Evolutionary conservation across 2,888 invertebrate genomes (phyloP).

Genomic region (Rhagium mordax): DNA sequence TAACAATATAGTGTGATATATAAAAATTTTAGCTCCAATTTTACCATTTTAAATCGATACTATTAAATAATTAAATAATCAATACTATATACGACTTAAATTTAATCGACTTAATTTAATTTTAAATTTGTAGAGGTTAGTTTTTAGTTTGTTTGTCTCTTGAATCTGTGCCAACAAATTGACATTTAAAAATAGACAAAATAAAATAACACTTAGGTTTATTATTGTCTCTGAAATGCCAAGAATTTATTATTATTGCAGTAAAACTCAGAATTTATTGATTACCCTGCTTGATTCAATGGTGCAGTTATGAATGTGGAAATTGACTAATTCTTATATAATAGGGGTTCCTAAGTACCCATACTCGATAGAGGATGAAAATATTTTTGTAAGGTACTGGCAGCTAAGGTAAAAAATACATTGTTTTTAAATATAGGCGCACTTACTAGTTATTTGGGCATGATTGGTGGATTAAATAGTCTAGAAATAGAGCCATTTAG

Average conservation of each 20-base stretch:
- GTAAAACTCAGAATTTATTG: conserved; percentile 35
- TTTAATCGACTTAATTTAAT: conserved; percentile 19
- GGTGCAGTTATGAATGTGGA: conserved; percentile 26
- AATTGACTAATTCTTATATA: conserved; percentile 31
- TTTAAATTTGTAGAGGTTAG: conserved; percentile 40
- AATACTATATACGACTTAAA: neutral
- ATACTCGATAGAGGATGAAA: neutral
- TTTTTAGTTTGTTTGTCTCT: conserved; percentile 38
- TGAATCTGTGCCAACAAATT: conserved; percentile 39
- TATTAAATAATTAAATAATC: conserved; percentile 31
- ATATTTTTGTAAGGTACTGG: conserved; percentile 2
- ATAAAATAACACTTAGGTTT: conserved; percentile 33
- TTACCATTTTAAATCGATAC: conserved; percentile 35
- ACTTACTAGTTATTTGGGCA: neutral
- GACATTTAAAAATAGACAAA: conserved; percentile 36
- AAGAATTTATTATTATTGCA: conserved; percentile 38
- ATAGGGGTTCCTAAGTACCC: neutral
- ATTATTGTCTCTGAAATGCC: conserved; percentile 30
- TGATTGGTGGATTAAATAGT: conserved; percentile 5
- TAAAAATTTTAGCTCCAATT: conserved; percentile 33
- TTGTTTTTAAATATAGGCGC: neutral
- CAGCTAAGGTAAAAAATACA: conserved; percentile 15
- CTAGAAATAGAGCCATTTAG: conserved; percentile 16
- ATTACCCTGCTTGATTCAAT: conserved; percentile 15
- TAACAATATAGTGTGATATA: conserved; percentile 54